These are phyloP conservation scores for Geotrypetes seraphini DNA, from an alignment of 2,797 vertebrate genomes.

Conservation along the genomic window DNA sequence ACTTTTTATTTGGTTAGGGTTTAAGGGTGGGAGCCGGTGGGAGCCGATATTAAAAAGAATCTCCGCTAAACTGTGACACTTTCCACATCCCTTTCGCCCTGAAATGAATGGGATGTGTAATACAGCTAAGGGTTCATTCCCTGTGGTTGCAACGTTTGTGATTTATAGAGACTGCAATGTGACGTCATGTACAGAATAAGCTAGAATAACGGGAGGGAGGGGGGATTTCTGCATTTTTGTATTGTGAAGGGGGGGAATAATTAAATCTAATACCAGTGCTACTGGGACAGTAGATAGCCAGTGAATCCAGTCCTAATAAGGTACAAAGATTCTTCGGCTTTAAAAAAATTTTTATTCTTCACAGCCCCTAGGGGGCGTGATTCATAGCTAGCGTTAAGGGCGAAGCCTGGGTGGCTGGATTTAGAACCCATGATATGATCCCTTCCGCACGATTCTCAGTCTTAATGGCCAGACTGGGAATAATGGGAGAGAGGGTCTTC, in stretches of 20 bases:
- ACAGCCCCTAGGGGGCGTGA: too few relatives aligned
- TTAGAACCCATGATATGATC: too few relatives aligned
- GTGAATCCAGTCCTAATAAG: conserved; percentile 35
- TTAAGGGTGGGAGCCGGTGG: not conserved
- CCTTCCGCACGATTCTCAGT: too few relatives aligned
- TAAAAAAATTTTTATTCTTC: conserved; percentile 46
- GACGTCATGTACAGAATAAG: conserved; percentile 37
- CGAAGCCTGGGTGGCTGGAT: too few relatives aligned
- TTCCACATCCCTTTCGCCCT: too few relatives aligned
- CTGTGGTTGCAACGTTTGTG: conserved; percentile 24
- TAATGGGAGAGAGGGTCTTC: too few relatives aligned
- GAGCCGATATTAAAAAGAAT: conserved; percentile 12
- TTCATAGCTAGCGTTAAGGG: too few relatives aligned
- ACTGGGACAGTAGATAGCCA: conserved; percentile 41
- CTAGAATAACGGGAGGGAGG: conserved; percentile 35
- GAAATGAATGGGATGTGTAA: conserved; percentile 35
- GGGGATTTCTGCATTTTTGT: conserved; percentile 41
- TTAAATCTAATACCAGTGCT: conserved; percentile 43
- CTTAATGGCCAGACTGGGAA: too few relatives aligned
- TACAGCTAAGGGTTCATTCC: conserved; percentile 20
- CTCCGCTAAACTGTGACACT: conserved; percentile 38
- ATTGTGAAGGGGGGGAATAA: too few relatives aligned
- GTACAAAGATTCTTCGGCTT: conserved; percentile 39
- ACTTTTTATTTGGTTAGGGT: not conserved
- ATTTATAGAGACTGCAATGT: conserved; percentile 28